phyloP scores from a whole-genome alignment of 2,113 vertebrate genomes.

The Megaceryle torquata region DNA sequence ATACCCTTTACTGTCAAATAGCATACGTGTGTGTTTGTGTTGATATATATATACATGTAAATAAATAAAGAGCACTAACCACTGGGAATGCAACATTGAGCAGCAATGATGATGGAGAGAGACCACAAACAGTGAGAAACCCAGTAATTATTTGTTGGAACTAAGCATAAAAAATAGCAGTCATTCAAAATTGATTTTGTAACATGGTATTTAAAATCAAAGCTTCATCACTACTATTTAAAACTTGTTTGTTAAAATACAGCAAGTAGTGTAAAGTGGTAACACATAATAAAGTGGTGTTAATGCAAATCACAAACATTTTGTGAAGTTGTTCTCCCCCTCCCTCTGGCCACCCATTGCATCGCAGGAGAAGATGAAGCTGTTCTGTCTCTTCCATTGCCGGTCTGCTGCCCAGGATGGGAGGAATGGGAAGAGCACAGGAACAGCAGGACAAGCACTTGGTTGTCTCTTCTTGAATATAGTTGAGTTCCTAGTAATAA shows the following conservation, averaged over 20 bases:
- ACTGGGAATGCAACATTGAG: not conserved
- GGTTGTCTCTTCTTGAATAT: not conserved
- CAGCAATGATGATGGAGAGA: not conserved
- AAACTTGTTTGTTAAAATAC: not conserved
- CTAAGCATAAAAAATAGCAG: not conserved
- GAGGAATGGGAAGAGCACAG: not conserved
- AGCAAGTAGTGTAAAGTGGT: not conserved
- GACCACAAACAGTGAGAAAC: not conserved
- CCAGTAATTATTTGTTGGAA: not conserved
- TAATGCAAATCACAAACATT: not conserved
- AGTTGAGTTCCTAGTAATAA: not conserved
- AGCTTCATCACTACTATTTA: not conserved
- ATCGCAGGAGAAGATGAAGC: not conserved
- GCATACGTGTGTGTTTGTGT: rapidly evolving
- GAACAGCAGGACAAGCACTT: not conserved
- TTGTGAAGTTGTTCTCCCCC: not conserved
- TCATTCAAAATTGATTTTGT: not conserved
- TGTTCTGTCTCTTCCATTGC: not conserved
- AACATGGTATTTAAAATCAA: not conserved
- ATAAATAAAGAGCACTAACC: not conserved
- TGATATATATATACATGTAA: rapidly evolving
- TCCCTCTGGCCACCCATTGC: not conserved
- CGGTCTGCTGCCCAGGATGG: not conserved
- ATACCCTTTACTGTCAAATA: not conserved
- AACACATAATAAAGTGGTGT: not conserved